A percentile compares a stretch with the other conserved stretches of the same genome.
Evolutionary conservation across 2,797 vertebrate genomes (phyloP).

Genomic region (Rachycentron canadum): DNA sequence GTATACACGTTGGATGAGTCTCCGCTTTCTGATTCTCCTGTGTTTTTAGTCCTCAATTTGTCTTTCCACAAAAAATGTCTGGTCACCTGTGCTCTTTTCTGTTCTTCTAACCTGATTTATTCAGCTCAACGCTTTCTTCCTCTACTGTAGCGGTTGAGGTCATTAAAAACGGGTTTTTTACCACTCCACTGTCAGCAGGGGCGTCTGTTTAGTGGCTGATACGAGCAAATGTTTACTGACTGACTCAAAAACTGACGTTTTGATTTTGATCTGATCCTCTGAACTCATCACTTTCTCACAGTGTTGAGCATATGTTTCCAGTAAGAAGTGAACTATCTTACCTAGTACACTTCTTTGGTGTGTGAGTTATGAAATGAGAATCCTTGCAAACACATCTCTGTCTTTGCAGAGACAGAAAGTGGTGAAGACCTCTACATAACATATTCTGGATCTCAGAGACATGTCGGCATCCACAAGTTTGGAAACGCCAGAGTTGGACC

Average conservation of each 20-base stretch:
- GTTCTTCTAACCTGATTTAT: neutral
- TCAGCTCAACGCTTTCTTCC: neutral
- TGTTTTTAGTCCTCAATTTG: neutral
- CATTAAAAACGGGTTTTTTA: too few relatives aligned
- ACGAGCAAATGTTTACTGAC: too few relatives aligned
- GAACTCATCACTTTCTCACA: too few relatives aligned
- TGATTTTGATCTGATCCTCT: too few relatives aligned
- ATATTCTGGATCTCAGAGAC: slow-evolving; percentile 28
- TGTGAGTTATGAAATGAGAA: too few relatives aligned
- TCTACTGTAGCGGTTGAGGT: too few relatives aligned
- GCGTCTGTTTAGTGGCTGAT: too few relatives aligned
- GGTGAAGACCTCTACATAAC: slow-evolving; percentile 67
- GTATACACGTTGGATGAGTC: neutral
- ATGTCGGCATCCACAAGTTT: slow-evolving; percentile 71
- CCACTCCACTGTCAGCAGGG: too few relatives aligned
- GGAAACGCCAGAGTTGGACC: slow-evolving; percentile 32
- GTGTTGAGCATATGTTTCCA: too few relatives aligned
- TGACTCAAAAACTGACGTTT: too few relatives aligned
- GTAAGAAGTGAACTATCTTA: too few relatives aligned
- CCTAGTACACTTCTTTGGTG: too few relatives aligned
- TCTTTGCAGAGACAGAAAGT: slow-evolving; percentile 39
- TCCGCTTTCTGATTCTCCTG: neutral
- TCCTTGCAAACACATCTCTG: neutral
- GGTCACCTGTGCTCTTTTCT: neutral
- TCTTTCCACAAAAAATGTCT: neutral